Evolutionary conservation across 1,140 invertebrate genomes (phyloP).

Genomic region (Pogonus chalceus): DNA sequence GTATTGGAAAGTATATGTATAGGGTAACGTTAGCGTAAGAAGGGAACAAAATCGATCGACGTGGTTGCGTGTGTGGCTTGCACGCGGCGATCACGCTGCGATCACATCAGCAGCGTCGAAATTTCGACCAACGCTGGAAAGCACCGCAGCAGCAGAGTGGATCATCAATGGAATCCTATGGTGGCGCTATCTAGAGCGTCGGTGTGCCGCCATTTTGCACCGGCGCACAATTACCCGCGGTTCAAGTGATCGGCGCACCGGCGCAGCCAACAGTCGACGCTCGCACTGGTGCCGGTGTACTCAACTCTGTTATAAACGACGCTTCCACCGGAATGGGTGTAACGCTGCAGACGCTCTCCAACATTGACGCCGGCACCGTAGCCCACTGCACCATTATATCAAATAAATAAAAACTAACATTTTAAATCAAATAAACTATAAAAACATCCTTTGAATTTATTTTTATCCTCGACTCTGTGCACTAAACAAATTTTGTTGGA

Average conservation of each 20-base stretch:
- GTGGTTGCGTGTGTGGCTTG: too few relatives aligned
- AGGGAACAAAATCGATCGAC: too few relatives aligned
- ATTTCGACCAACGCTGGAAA: not conserved
- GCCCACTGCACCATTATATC: too few relatives aligned
- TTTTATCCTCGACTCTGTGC: too few relatives aligned
- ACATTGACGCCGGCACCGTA: not conserved
- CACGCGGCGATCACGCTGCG: too few relatives aligned
- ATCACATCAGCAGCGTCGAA: not conserved
- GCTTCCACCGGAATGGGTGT: slow-evolving; percentile 19
- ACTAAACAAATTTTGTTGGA: too few relatives aligned
- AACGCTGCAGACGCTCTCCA: slow-evolving; percentile 10
- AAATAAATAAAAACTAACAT: not conserved
- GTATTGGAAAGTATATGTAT: too few relatives aligned
- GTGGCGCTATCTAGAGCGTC: too few relatives aligned
- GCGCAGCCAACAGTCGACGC: slow-evolving; percentile 10
- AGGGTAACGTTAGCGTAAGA: too few relatives aligned
- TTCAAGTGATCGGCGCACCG: slow-evolving; percentile 5
- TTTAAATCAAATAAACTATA: too few relatives aligned
- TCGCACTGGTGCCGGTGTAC: slow-evolving; percentile 13
- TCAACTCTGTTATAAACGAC: slow-evolving; percentile 9
- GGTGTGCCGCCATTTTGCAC: slow-evolving; percentile 2
- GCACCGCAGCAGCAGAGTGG: not conserved
- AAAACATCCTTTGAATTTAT: too few relatives aligned
- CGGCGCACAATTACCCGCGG: not conserved
- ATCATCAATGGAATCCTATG: too few relatives aligned